Evolutionary conservation across 2,888 invertebrate species (phyloP).

Genomic region (Aricia artaxerxes): DNA sequence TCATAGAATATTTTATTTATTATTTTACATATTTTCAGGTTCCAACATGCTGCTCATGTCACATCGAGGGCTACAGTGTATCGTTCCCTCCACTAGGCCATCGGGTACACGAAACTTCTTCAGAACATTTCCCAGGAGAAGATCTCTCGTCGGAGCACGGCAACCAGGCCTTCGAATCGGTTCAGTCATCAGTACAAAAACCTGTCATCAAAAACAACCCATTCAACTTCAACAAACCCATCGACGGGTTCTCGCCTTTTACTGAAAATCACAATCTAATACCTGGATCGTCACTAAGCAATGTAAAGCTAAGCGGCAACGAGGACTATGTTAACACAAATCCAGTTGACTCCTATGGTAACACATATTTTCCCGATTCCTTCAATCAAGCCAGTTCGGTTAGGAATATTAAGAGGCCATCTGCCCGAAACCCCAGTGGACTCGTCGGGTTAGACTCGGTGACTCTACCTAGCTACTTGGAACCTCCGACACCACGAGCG

Average conservation of each 20-base stretch:
- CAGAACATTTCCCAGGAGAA: conserved; percentile 80
- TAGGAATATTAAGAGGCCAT: conserved; percentile 65
- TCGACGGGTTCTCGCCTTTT: conserved; percentile 59
- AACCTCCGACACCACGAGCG: conserved; percentile 71
- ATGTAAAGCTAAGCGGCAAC: conserved; percentile 55
- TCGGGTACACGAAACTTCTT: conserved; percentile 72
- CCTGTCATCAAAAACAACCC: conserved; percentile 62
- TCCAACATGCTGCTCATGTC: conserved; percentile 91
- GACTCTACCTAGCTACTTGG: conserved; percentile 72
- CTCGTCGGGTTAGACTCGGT: conserved; percentile 55
- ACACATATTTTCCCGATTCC: conserved; percentile 69
- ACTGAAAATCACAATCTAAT: conserved; percentile 64
- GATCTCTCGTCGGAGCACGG: conserved; percentile 74
- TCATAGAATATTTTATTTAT: not conserved
- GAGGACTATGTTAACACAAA: conserved; percentile 56
- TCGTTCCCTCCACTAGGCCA: conserved; percentile 83
- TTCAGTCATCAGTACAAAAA: conserved; percentile 64
- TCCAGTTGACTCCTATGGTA: conserved; percentile 70
- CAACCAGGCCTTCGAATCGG: conserved; percentile 71
- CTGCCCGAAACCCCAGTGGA: conserved; percentile 44
- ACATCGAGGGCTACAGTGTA: conserved; percentile 87
- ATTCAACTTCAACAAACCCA: conserved; percentile 58
- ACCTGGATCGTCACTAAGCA: conserved; percentile 59
- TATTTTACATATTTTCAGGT: conserved; percentile 66
- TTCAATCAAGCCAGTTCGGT: conserved; percentile 69